Evolutionary conservation across 2,113 vertebrate genomes (phyloP).

Genomic region (Sula dactylatra): DNA sequence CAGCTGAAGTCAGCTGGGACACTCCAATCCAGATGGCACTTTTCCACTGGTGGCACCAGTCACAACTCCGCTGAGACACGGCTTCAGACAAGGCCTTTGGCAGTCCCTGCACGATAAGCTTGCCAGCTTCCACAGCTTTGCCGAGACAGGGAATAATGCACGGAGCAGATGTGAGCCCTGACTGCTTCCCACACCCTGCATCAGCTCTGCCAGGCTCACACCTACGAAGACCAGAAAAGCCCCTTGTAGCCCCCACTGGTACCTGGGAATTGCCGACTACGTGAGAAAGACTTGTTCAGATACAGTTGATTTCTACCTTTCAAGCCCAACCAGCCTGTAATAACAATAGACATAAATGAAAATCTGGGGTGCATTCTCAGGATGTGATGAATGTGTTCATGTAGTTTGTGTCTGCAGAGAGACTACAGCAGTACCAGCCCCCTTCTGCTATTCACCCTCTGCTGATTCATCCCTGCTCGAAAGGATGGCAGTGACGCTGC

Average conservation of each 20-base stretch:
- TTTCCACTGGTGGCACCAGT: background rate
- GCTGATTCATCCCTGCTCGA: constrained; percentile 33
- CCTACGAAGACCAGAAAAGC: background rate
- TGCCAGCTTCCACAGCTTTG: background rate
- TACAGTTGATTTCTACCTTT: background rate
- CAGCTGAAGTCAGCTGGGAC: background rate
- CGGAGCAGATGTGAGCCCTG: accelerated
- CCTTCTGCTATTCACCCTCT: constrained; percentile 1
- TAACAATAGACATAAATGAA: background rate
- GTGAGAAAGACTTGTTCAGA: accelerated
- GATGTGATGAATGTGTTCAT: constrained; percentile 24
- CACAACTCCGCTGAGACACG: background rate
- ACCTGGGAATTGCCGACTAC: background rate
- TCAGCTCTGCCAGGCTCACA: background rate
- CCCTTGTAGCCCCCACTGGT: background rate
- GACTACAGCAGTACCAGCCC: background rate
- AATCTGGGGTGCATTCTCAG: constrained; percentile 1
- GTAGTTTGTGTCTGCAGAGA: background rate
- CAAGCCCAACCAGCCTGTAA: background rate
- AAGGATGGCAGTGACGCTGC: background rate
- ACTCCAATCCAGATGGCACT: background rate
- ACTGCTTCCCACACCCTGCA: background rate
- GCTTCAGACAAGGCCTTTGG: background rate
- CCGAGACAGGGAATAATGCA: accelerated
- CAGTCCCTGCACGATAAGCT: background rate